Conservation (phyloP, 2,797 vertebrate species). For the Cryptoprocta ferox region DNA sequence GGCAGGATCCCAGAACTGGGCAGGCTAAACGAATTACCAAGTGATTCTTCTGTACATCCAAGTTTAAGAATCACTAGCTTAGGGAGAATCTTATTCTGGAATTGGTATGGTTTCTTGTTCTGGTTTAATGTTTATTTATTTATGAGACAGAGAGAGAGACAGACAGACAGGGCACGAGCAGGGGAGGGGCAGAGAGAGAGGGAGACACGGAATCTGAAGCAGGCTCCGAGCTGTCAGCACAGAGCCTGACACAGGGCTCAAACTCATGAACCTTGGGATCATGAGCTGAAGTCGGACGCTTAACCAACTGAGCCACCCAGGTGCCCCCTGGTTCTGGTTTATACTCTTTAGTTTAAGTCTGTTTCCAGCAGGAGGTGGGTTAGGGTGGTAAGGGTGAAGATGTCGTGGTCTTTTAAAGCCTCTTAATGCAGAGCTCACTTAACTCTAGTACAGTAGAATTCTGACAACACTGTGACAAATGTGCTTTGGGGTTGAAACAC, state of each 20-base stretch:
- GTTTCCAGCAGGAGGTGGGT: background rate
- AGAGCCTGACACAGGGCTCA: background rate
- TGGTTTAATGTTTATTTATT: background rate
- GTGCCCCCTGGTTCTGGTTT: background rate
- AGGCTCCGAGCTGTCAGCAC: background rate
- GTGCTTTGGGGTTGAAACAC: background rate
- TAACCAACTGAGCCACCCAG: background rate
- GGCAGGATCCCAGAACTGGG: background rate
- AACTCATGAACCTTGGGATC: background rate
- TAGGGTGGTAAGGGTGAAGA: too few species aligned
- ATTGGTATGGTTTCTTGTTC: background rate
- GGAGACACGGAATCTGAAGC: background rate
- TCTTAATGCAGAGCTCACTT: background rate
- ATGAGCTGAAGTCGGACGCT: background rate
- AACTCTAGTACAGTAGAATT: background rate
- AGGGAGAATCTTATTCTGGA: background rate
- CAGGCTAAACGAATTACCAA: background rate
- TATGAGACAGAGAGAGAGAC: background rate
- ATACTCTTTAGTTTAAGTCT: background rate
- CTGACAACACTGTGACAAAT: background rate
- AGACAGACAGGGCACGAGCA: background rate
- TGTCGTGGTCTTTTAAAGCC: background rate
- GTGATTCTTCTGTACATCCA: background rate
- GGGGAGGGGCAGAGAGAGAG: background rate
- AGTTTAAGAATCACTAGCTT: background rate